A percentile compares a stretch with the other conserved stretches of the same genome.
These are phyloP conservation scores for Periophthalmus modestus DNA, from an alignment of 2,113 vertebrate genomes.

Conservation along the genomic window DNA sequence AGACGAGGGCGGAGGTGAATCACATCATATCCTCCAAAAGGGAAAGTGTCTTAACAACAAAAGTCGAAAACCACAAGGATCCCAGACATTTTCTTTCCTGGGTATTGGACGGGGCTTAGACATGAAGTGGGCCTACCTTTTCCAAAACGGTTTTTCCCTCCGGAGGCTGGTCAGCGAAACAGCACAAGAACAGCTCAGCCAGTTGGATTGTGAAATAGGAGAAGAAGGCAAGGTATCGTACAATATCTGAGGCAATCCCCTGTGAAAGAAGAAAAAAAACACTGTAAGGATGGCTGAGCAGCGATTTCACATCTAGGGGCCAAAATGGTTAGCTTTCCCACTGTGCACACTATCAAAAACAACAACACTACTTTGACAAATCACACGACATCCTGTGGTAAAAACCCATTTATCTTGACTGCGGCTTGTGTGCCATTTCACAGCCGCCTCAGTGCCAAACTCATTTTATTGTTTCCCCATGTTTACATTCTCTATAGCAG, in stretches of 20 bases:
- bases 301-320: background rate
- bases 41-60: constrained; percentile 54
- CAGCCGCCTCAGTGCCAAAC: constrained; percentile 17
- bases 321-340: constrained; percentile 24
- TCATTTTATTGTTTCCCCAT: constrained; percentile 31
- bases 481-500: constrained; percentile 45
- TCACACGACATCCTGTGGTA: constrained; percentile 51
- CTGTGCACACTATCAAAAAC: background rate
- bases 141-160: constrained; percentile 71
- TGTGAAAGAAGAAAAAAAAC: constrained; percentile 56
- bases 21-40: constrained; percentile 68
- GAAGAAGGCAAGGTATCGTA: constrained; percentile 82
- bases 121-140: constrained; percentile 76
- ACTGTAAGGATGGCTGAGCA: constrained; percentile 3
- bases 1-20: constrained; percentile 46
- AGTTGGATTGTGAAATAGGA: constrained; percentile 81
- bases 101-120: constrained; percentile 19
- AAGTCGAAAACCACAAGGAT: constrained; percentile 61
- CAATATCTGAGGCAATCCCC: constrained; percentile 79
- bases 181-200: constrained; percentile 84
- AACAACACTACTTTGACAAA: constrained; percentile 33
- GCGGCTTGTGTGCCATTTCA: constrained; percentile 40
- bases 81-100: constrained; percentile 39
- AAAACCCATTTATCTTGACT: constrained; percentile 21
- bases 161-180: constrained; percentile 83